phyloP scores from a whole-genome alignment of 2,888 invertebrate genomes.

The Synanthedon vespiformis region DNA sequence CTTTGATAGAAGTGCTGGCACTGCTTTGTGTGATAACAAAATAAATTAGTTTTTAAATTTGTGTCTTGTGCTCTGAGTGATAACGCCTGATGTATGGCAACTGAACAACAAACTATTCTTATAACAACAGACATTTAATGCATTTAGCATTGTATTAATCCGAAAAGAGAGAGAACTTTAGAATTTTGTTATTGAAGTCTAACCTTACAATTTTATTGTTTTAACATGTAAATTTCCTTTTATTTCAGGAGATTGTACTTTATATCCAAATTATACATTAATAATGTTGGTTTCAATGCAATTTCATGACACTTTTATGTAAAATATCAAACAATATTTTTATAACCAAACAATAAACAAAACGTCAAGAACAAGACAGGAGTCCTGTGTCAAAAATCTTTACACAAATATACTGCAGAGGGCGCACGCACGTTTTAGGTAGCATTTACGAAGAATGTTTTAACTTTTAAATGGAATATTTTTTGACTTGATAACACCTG shows the following conservation, averaged over 20 bases:
- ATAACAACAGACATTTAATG: not conserved
- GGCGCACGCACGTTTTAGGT: conserved; percentile 10
- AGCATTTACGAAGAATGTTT: conserved; percentile 21
- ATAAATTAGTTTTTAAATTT: conserved; percentile 27
- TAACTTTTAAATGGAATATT: not conserved
- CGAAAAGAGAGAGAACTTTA: no score
- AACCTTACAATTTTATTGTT: no score
- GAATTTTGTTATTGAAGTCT: no score
- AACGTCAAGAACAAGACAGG: no score
- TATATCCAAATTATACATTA: no score
- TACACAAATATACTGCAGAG: conserved; percentile 11
- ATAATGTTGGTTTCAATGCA: no score
- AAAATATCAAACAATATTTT: no score
- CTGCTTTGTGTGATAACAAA: conserved; percentile 41
- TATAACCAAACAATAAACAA: no score
- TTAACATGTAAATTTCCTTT: no score
- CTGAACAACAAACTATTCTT: conserved; percentile 7
- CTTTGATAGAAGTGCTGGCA: conserved; percentile 27
- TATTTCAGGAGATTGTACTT: no score
- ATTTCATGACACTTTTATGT: no score
- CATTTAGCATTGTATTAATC: not conserved
- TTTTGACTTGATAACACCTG: not conserved
- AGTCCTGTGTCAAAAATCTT: conserved; percentile 5
- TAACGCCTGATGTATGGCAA: conserved; percentile 16
- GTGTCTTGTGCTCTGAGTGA: conserved; percentile 14